A percentile compares a stretch with the other conserved stretches of the same genome.
Conservation (phyloP, 1,140 invertebrate species). For the Ephestia elutella region DNA sequence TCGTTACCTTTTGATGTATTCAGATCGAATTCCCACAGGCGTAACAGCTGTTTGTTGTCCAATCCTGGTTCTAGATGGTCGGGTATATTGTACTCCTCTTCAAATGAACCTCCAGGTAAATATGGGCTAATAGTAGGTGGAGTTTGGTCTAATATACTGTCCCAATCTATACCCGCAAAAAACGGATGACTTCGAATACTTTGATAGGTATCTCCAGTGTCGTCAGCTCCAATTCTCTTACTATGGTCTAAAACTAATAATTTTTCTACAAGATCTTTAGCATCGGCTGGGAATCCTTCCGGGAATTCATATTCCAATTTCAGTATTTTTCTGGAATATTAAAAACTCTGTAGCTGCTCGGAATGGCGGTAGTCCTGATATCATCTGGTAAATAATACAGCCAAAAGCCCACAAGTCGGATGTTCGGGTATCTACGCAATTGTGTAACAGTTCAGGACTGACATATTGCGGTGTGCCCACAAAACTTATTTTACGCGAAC, state of each 20-base stretch:
- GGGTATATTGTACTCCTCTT: conserved; percentile 83
- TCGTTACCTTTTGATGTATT: conserved; percentile 68
- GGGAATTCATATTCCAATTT: conserved; percentile 95
- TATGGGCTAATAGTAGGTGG: conserved; percentile 91
- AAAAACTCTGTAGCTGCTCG: conserved; percentile 94
- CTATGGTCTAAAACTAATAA: conserved; percentile 88
- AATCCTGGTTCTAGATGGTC: conserved; percentile 90
- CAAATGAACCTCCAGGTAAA: conserved; percentile 83
- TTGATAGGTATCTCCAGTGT: conserved; percentile 83
- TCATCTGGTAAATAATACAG: conserved; percentile 98
- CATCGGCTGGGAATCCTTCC: conserved; percentile 88
- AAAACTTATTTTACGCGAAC: conserved; percentile 87
- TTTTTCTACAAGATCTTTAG: conserved; percentile 91
- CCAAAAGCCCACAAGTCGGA: conserved; percentile 99
- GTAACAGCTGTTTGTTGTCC: conserved; percentile 84
- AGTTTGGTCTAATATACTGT: conserved; percentile 83
- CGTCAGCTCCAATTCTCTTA: conserved; percentile 88
- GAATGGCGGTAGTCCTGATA: conserved; percentile 94
- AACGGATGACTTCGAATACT: conserved; percentile 90
- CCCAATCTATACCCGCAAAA: conserved; percentile 89
- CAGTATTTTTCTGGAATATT: conserved; percentile 97
- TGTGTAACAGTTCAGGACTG: conserved; percentile 94
- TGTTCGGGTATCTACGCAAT: conserved; percentile 84
- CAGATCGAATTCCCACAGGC: conserved; percentile 83
- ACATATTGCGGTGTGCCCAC: conserved; percentile 99